Base-by-base conservation (phyloP, 2,797 vertebrate species). In the Gobionotothen gibberifrons region DNA sequence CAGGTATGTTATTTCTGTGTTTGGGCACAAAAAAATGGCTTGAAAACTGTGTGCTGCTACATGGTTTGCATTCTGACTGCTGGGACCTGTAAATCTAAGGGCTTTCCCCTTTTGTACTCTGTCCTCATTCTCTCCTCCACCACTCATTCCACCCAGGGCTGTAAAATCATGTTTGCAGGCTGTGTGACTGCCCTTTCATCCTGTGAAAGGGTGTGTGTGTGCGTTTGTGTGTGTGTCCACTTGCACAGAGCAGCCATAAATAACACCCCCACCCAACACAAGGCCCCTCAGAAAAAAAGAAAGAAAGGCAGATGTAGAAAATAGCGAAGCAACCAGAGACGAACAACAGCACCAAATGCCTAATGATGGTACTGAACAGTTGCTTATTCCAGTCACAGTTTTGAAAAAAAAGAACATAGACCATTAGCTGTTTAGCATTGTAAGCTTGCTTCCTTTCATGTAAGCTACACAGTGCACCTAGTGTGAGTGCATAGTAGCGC, bases 151-250 rank as follows among this genome's bases (percentile, higher is more conserved):
- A 91, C 90, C 86, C 89, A 92, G 90, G 91, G 93, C 90, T 93
- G 91, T 94, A 94, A 93, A 94, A 93, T 93, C 90, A 91, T 85
- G 90, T 92, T 92, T 92, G 89, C 92, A 89, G 90, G 91, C 91
- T 87, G 87, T 90, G 88, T 90, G 87, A 92, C 85, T 88, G 87
- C 85, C 93, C 93, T 95, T 94, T 95, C 92, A 94, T 94, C 90
- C 87, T 84, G 83, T 90, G 90, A 90, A 92, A 88, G 90, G 85
- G 88, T 88, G 78, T 83, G 85, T 87, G 76, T 75, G 51, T 73
- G 61, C 78, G 75, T 78, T 66, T 72, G 68, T 78, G 78, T 84
- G 80, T 83, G 84, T 81, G 88, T 87, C 81, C 85, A 86, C 86
- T 91, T 85, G 86, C 82, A 89, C 90, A 92, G 87, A 92, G 85